A percentile compares a stretch with the other conserved stretches of the same genome.
Evolutionary conservation across 2,797 vertebrate species (phyloP).

Genomic region (Glyptemys insculpta): DNA sequence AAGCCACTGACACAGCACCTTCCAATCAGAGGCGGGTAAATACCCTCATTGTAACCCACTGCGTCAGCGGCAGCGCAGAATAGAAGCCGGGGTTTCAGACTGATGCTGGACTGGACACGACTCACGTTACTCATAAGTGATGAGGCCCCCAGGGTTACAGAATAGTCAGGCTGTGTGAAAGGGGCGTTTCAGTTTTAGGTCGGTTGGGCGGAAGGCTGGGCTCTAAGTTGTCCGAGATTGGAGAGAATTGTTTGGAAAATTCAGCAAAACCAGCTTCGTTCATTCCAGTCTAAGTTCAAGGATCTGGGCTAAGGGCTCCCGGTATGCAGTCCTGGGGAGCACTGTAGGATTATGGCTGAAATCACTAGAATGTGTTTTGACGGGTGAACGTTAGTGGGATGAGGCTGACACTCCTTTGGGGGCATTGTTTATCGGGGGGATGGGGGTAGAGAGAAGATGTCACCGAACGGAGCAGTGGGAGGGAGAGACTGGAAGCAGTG

Average conservation of each 20-base stretch:
- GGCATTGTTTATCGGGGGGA: neutral
- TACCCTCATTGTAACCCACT: neutral
- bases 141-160: neutral
- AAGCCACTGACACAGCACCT: neutral
- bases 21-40: neutral
- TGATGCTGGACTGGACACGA: neutral
- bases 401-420: neutral
- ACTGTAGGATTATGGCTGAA: neutral
- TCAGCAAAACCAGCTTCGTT: neutral
- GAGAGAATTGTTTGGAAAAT: neutral
- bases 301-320: neutral
- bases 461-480: neutral
- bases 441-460: neutral
- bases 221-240: too few species aligned
- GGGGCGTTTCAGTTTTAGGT: neutral
- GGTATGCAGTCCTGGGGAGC: too few species aligned
- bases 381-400: neutral
- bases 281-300: too few species aligned
- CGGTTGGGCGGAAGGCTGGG: neutral
- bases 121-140: neutral
- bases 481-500: neutral
- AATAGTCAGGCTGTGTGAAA: neutral
- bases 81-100: neutral
- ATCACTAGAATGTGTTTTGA: too few species aligned
- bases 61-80: neutral